phyloP scores from a whole-genome alignment of 1,140 invertebrate genomes.

The Thaumetopoea pityocampa region DNA sequence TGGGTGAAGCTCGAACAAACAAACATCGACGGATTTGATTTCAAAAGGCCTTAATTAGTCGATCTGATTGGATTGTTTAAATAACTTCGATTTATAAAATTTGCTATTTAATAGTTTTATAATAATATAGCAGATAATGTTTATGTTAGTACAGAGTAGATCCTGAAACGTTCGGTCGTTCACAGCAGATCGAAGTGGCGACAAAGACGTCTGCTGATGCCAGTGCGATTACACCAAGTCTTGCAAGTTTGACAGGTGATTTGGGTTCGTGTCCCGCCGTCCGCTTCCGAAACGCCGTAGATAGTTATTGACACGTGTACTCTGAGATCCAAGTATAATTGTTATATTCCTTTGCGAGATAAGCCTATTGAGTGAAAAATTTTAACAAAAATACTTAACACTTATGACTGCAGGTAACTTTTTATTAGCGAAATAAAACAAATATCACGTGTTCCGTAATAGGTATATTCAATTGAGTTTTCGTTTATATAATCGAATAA shows the following conservation, averaged over 20 bases:
- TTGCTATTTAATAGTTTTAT: no score
- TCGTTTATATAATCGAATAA: constrained; percentile 71
- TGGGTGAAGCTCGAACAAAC: no score
- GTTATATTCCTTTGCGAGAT: not conserved
- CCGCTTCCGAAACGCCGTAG: constrained; percentile 35
- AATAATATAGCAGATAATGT: no score
- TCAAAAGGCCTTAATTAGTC: no score
- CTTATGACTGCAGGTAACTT: no score
- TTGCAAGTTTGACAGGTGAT: constrained; percentile 62
- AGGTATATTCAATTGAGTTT: constrained; percentile 72
- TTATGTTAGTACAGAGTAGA: no score
- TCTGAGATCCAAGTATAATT: constrained; percentile 4
- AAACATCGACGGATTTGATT: no score
- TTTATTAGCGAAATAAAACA: no score
- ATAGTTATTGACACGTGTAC: constrained; percentile 48
- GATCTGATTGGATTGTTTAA: no score
- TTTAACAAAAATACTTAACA: no score
- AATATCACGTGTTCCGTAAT: no score
- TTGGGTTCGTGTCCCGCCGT: constrained; percentile 45
- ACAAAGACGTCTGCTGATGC: constrained; percentile 60
- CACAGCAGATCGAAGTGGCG: constrained; percentile 42
- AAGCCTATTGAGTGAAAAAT: constrained; percentile 7
- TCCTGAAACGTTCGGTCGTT: constrained; percentile 31
- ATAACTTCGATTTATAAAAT: no score
- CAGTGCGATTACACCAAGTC: constrained; percentile 38